Evolutionary conservation across 2,888 invertebrate species (phyloP), one percentile per base, ranked within the genome.

Genomic region (Carpatolechia fugitivella): DNA sequence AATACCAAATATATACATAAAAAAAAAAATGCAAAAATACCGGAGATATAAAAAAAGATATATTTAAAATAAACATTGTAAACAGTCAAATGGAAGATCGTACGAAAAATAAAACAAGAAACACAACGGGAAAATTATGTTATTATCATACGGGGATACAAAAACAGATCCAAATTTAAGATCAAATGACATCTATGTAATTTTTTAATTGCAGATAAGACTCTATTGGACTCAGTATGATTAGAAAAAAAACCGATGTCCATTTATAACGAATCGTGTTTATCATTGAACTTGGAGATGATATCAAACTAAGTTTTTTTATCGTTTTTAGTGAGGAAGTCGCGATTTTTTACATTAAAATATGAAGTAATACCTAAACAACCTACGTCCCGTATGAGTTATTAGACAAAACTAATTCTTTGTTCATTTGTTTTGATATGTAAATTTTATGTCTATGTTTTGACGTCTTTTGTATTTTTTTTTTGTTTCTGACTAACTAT

Each of bases 311-410:
- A 60, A 29, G 18, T 50, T 50, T 36, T 50, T 50, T 50, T 10
- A 33, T 3, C 48, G 69, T 76, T 78, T 77, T 78, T 76, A 72
- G 66, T 62, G 57, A 74, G 78, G 78, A 76, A 76, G 66, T 69
- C 52, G 66, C 60, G 52, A 59, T 69, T 74, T 71, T 72, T 70
- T 68, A 58, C 58, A 53, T 29, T 50, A 61, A 65, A 60, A 38
- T 64, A 69, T 71, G 69, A 75, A 68, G 67, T 68, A 64, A 69
- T 57, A 59, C 59, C 63, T 57, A 13, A 52, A 65, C 58, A 56
- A 56, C 54, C 56, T 62, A 57, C 55, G 56, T 41, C 54, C 52
- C 51, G 52, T 50, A 51, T 48, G 18, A 55, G 52, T 35, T 56
- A 56, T 56, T 54, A 54, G 55, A 46, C 46, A 51, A 49, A 31